Evolutionary conservation across 1,140 invertebrate species (phyloP).

Genomic region (Hypsibius dujardini): DNA sequence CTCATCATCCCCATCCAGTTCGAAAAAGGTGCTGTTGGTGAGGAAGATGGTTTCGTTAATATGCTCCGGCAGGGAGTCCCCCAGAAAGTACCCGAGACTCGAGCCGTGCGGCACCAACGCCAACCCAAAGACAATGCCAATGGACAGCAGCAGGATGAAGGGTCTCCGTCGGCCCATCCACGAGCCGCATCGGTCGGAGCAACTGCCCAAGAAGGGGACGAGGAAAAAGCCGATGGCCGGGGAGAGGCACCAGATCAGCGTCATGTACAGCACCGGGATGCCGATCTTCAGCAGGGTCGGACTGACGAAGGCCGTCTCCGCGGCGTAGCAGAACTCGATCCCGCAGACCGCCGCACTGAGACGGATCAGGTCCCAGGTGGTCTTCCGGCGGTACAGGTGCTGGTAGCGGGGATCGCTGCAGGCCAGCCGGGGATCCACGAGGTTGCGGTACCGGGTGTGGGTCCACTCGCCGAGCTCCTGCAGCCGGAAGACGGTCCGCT

Average conservation of each 20-base stretch:
- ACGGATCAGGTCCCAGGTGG: slow-evolving; percentile 56
- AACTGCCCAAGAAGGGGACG: slow-evolving; percentile 70
- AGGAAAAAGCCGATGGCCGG: slow-evolving; percentile 78
- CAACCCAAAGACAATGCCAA: slow-evolving; percentile 68
- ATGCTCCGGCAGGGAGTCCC: slow-evolving; percentile 38
- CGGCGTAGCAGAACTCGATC: slow-evolving; percentile 90
- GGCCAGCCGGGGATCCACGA: background rate
- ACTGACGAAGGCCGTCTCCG: slow-evolving; percentile 88
- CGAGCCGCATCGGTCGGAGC: slow-evolving; percentile 68
- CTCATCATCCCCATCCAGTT: background rate
- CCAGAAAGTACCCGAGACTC: slow-evolving; percentile 54
- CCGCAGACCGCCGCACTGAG: slow-evolving; percentile 87
- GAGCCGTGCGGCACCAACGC: slow-evolving; percentile 78
- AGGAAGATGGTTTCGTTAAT: background rate
- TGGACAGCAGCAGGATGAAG: slow-evolving; percentile 69
- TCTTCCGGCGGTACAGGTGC: slow-evolving; percentile 45
- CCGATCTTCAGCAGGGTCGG: slow-evolving; percentile 81
- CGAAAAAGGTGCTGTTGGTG: background rate
- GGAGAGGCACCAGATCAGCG: slow-evolving; percentile 79
- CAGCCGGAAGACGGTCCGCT: background rate
- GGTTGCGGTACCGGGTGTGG: background rate
- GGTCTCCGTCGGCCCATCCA: slow-evolving; percentile 64
- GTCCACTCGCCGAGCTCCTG: slow-evolving; percentile 15
- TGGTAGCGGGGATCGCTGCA: slow-evolving; percentile 18
- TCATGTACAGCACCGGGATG: slow-evolving; percentile 73